phyloP scores from a whole-genome alignment of 2,888 invertebrate genomes.

The Agrotis ipsilon region DNA sequence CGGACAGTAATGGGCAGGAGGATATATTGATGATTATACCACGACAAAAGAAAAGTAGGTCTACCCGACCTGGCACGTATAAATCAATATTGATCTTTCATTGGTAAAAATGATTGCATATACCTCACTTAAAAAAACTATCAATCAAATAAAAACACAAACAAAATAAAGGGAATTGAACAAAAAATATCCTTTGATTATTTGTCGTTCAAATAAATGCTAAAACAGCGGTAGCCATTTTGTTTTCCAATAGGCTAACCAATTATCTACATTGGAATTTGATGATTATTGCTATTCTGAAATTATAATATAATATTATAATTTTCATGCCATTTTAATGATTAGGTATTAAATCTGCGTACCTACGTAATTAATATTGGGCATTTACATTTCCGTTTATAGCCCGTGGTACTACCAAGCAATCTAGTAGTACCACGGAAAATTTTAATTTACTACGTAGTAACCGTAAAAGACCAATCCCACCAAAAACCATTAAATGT shows the following conservation, averaged over 20 bases:
- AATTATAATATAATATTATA: background rate
- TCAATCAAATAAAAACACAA: background rate
- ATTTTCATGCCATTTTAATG: background rate
- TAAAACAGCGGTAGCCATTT: slow-evolving; percentile 5
- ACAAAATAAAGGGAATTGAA: slow-evolving; percentile 15
- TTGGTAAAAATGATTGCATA: background rate
- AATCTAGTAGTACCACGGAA: no score
- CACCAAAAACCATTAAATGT: no score
- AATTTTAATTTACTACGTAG: no score
- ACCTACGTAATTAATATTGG: background rate
- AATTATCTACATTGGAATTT: slow-evolving; percentile 14
- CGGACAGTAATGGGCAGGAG: no score
- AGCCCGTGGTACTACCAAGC: no score
- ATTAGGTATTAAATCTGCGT: background rate
- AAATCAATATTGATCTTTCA: background rate
- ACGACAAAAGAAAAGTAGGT: no score
- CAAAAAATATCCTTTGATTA: slow-evolving; percentile 8
- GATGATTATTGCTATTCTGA: background rate
- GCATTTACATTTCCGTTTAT: background rate
- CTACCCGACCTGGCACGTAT: no score
- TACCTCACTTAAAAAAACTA: slow-evolving; percentile 3
- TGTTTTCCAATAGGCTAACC: slow-evolving; percentile 16
- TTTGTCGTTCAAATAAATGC: slow-evolving; percentile 14
- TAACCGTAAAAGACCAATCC: no score
- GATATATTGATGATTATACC: no score